These are phyloP conservation scores for Coptodon rendalli DNA, from an alignment of 2,113 vertebrate genomes.

Conservation along the genomic window DNA sequence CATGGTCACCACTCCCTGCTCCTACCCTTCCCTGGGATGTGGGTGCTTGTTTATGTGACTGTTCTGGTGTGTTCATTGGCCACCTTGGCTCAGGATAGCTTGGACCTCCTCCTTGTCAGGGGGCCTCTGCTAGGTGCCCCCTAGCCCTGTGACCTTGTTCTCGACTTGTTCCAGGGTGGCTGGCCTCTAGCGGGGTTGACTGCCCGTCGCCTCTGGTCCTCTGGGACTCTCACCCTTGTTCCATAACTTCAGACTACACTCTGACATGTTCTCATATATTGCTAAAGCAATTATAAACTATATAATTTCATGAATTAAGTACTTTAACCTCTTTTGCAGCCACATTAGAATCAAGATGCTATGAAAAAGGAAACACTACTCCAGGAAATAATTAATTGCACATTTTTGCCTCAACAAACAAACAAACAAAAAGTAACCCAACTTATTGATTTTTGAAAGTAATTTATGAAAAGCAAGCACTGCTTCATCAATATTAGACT, in stretches of 20 bases:
- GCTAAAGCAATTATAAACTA: neutral
- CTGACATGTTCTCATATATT: neutral
- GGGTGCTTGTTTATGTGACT: neutral
- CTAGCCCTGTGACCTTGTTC: neutral
- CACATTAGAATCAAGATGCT: neutral
- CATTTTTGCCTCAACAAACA: neutral
- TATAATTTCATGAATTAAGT: neutral
- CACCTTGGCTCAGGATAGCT: neutral
- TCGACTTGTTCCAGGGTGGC: neutral
- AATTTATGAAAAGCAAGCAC: neutral
- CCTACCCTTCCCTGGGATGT: neutral
- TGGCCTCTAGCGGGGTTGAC: neutral
- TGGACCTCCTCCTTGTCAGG: neutral
- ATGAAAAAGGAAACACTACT: neutral
- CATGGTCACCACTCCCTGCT: neutral
- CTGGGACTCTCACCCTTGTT: neutral
- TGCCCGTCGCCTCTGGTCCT: fast-evolving
- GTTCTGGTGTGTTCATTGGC: neutral
- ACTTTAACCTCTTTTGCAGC: neutral
- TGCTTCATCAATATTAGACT: neutral
- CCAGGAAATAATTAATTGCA: neutral
- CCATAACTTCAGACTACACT: neutral
- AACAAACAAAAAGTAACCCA: neutral
- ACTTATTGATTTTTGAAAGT: neutral
- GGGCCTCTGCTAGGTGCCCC: neutral